Conservation (phyloP, 2,113 vertebrate species). For the Ceyx margarethae region DNA sequence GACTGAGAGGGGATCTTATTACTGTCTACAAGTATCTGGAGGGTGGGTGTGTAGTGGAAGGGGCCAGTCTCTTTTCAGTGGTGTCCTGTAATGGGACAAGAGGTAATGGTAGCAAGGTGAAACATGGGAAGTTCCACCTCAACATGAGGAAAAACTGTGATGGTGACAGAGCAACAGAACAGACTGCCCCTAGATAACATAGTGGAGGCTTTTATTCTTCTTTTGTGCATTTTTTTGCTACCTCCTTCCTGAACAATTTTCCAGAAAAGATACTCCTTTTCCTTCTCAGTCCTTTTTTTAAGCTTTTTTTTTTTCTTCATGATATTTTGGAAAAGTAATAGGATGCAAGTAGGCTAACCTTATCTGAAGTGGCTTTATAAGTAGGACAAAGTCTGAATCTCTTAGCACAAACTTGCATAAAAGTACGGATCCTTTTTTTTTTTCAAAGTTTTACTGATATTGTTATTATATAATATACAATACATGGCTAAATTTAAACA, state of each 20-base stretch:
- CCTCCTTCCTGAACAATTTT: constrained; percentile 4
- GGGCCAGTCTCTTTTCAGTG: no score
- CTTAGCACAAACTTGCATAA: constrained; percentile 13
- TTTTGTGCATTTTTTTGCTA: neutral
- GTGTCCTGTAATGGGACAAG: no score
- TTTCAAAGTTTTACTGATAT: neutral
- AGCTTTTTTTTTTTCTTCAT: neutral
- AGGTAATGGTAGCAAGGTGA: no score
- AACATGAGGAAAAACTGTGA: no score
- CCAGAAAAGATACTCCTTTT: constrained; percentile 31
- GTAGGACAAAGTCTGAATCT: constrained; percentile 60
- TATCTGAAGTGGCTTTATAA: constrained; percentile 52
- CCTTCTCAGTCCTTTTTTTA: neutral
- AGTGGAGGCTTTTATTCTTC: neutral
- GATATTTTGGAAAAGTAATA: constrained; percentile 60
- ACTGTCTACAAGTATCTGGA: no score
- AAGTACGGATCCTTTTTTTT: neutral
- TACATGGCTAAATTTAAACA: constrained; percentile 6
- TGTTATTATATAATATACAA: constrained; percentile 4
- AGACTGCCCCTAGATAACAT: no score
- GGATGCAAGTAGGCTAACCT: constrained; percentile 66
- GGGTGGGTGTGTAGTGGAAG: no score
- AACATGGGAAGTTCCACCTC: no score
- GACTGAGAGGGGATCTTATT: no score
- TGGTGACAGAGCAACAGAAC: no score